Conservation (phyloP, 2,113 vertebrate genomes). For the Stictonetta naevosa region DNA sequence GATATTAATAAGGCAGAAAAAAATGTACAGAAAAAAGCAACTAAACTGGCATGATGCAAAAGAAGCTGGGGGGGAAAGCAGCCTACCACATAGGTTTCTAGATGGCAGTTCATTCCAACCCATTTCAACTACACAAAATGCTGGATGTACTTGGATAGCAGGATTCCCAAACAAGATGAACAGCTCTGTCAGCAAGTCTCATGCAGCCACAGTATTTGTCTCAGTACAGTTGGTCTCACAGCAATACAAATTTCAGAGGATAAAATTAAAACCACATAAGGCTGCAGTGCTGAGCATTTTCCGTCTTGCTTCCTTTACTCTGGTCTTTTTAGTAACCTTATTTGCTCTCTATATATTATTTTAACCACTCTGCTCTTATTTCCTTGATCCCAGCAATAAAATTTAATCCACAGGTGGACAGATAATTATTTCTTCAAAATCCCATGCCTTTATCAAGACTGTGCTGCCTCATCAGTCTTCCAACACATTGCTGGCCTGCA, state of each 20-base stretch:
- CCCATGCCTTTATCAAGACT: not conserved
- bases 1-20: not conserved
- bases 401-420: not conserved
- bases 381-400: not conserved
- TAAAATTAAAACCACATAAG: not conserved
- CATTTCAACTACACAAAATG: not conserved
- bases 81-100: not conserved
- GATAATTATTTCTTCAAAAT: not conserved
- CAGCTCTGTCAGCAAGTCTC: conserved; percentile 10
- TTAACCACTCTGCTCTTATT: not conserved
- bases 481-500: not conserved
- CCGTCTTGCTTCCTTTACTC: not conserved
- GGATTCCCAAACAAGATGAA: not conserved
- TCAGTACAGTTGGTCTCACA: not conserved
- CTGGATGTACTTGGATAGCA: not conserved
- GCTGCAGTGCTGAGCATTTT: not conserved
- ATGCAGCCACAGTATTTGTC: not conserved
- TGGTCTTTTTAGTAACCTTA: not conserved
- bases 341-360: not conserved
- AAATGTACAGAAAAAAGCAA: not conserved
- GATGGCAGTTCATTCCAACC: not conserved
- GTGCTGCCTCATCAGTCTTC: not conserved
- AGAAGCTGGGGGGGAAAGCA: not conserved
- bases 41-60: not conserved
- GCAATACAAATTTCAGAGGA: not conserved